Conservation (phyloP, 2,113 vertebrate genomes). For the Clupea harengus region DNA sequence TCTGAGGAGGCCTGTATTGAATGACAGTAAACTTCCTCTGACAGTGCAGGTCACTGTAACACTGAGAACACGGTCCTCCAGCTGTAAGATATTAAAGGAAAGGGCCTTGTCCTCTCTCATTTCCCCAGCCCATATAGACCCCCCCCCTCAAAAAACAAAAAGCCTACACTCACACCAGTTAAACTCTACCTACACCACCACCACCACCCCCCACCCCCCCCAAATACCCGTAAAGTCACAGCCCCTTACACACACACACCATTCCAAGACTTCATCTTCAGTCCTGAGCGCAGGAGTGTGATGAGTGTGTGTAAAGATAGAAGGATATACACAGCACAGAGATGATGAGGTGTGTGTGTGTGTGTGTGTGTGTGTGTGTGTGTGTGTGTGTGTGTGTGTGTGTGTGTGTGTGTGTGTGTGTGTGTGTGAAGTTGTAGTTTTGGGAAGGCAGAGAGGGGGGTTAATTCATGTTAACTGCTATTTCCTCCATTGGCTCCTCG, state of each 20-base stretch:
- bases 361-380: constrained; percentile 6
- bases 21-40: not conserved
- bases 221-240: no score
- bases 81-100: constrained; percentile 6
- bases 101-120: not conserved
- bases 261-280: no score
- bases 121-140: constrained; percentile 13
- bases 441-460: constrained; percentile 5
- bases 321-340: no score
- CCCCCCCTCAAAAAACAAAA: not conserved
- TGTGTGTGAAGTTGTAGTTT: not conserved
- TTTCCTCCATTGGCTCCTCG: constrained; percentile 68
- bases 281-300: not conserved
- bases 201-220: no score
- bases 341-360: not conserved
- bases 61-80: not conserved
- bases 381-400: not conserved
- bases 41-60: not conserved
- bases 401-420: constrained; percentile 15
- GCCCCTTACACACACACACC: no score
- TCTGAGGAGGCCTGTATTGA: not conserved
- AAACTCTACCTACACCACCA: no score
- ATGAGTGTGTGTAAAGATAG: not conserved
- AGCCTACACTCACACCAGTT: no score
- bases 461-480: constrained; percentile 60